A percentile compares a stretch with the other conserved stretches of the same genome.
These are phyloP conservation scores for Philotrypesis tridentata DNA, from an alignment of 1,140 invertebrate genomes.

Conservation along the genomic window DNA sequence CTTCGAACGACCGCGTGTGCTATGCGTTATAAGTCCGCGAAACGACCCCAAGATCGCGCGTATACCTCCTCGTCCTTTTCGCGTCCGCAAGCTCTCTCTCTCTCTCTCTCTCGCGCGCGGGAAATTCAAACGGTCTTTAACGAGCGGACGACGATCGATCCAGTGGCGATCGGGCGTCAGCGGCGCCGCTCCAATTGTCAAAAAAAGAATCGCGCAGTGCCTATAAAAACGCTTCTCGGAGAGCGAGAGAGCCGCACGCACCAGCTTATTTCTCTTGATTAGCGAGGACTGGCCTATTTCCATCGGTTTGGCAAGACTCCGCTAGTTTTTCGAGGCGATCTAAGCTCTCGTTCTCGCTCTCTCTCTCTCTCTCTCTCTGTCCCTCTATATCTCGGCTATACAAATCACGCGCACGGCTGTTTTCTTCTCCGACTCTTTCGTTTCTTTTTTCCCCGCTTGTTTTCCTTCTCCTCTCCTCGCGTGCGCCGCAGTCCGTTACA, in stretches of 20 bases:
- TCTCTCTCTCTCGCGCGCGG: too few species aligned
- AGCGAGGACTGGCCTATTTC: constrained; percentile 42
- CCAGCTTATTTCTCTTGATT: constrained; percentile 26
- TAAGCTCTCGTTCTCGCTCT: not conserved
- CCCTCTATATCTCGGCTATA: not conserved
- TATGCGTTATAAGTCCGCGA: constrained; percentile 43
- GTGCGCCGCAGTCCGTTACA: not conserved
- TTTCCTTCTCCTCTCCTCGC: not conserved
- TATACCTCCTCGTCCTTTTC: not conserved
- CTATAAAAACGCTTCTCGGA: not conserved
- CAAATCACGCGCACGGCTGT: too few species aligned
- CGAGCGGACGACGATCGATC: not conserved
- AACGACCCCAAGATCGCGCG: not conserved
- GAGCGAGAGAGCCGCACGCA: not conserved
- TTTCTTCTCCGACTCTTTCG: not conserved
- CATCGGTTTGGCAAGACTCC: constrained; percentile 38
- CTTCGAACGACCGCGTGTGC: constrained; percentile 61
- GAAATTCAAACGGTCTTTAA: not conserved
- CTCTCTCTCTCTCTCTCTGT: not conserved
- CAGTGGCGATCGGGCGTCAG: not conserved
- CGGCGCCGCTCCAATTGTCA: not conserved
- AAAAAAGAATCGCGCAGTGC: not conserved
- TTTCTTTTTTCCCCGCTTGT: not conserved
- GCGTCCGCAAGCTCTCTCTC: not conserved
- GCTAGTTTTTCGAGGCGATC: constrained; percentile 21